Base-by-base conservation (phyloP, 2,797 vertebrate species). In the Clarias platycephalus region DNA sequence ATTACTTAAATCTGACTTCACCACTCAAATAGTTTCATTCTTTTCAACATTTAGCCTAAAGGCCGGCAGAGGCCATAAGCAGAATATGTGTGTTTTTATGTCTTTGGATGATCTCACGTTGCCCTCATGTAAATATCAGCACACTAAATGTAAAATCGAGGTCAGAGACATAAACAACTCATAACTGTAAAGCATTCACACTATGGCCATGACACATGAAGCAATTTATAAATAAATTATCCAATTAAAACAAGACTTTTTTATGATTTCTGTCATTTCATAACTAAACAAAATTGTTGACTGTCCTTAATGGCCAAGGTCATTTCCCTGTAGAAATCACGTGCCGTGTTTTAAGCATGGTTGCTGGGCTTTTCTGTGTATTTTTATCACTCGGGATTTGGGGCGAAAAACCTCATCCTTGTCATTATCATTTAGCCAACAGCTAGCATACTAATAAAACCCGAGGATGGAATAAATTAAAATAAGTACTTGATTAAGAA, bases 381-480 rank as follows among this genome's bases (percentile, higher is more conserved):
- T 87, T 88, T 89, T 86, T 88, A 83, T 83, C 86, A 78, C 85
- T 75, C 57, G 62, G 80, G 83, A 85, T 83, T 87, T 72, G 82
- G 81, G 86, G 86, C 70, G 10, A 84, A 89, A 85, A 88, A 89
- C 71, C 80, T 76, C 82, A 86, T 87, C 80, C 84, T 83, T 90
- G 90, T 91, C 90, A 88, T 87, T 89, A 89, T 89, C 86, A 90
- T 90, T 89, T 90, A 86, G 86, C 88, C 89, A 89, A 88, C 88
- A 88, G 90, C 90, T 87, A 91, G 90, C 81, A 90, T 91, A 89
- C 87, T 89, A 90, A 91, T 90, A 89, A 90, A 89, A 89, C 87
- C 90, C 87, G 82, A 80, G 83, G 88, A 88, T 86, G 78, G 88
- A 91, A 89, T 81, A 87, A 86, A 91, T 90, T 89, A 91, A 90